phyloP scores from a whole-genome alignment of 2,113 vertebrate species.

The Melanerpes aurifrons region DNA sequence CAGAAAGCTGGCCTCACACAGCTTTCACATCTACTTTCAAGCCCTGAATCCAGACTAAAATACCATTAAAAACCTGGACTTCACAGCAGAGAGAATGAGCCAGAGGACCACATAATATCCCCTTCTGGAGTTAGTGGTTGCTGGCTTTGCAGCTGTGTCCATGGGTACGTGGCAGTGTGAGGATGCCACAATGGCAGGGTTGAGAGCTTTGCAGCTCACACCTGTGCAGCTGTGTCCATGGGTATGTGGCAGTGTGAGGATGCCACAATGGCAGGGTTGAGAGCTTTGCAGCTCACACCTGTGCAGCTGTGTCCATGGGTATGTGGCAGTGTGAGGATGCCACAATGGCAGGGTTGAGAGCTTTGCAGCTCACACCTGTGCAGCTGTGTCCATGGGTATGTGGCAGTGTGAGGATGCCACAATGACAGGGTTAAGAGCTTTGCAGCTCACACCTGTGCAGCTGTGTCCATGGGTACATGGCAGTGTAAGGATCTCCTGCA shows the following conservation, averaged over 20 bases:
- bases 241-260: not conserved
- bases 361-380: not conserved
- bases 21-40: not conserved
- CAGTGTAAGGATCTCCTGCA: not conserved
- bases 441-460: not conserved
- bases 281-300: not conserved
- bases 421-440: not conserved
- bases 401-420: not conserved
- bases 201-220: not conserved
- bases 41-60: not conserved
- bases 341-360: not conserved
- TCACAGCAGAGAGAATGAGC: not conserved
- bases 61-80: not conserved
- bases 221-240: fast-evolving
- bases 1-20: not conserved
- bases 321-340: not conserved
- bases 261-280: not conserved
- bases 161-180: too few relatives aligned
- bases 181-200: not conserved
- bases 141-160: too few relatives aligned
- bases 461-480: fast-evolving
- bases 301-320: fast-evolving
- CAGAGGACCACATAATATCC: not conserved
- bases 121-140: not conserved
- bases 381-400: fast-evolving